A percentile compares a stretch with the other conserved stretches of the same genome.
Evolutionary conservation across 2,113 vertebrate genomes (phyloP).

Genomic region (Mesitornis unicolor): DNA sequence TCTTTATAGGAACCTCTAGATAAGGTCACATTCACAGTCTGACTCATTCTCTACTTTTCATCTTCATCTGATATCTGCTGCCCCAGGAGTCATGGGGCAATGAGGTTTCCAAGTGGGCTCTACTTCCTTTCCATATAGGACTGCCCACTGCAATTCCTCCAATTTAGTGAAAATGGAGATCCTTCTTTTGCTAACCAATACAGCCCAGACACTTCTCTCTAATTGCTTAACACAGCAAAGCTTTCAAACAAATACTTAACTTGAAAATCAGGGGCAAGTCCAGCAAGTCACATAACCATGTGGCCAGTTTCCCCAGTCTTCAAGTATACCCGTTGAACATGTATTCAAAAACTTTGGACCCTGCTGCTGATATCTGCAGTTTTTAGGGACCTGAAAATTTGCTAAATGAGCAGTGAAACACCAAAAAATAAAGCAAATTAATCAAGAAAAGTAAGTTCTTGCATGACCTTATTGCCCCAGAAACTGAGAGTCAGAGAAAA

Average conservation of each 20-base stretch:
- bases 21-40: accelerated
- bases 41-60: not conserved
- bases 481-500: not conserved
- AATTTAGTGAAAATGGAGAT: not conserved
- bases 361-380: not conserved
- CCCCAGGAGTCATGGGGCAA: not conserved
- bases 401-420: not conserved
- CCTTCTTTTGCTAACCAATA: not conserved
- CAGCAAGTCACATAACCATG: not conserved
- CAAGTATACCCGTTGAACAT: not conserved
- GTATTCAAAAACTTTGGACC: not conserved
- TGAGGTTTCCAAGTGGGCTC: not conserved
- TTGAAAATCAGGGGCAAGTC: not conserved
- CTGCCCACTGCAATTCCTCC: not conserved
- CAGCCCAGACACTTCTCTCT: not conserved
- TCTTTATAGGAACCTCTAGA: not conserved
- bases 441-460: not conserved
- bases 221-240: not conserved
- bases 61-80: not conserved
- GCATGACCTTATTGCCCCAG: not conserved
- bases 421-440: accelerated
- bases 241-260: not conserved
- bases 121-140: not conserved
- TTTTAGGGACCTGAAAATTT: not conserved
- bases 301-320: not conserved